Evolutionary conservation across 2,113 vertebrate genomes (phyloP).

Genomic region (Micronycteris hirsuta): DNA sequence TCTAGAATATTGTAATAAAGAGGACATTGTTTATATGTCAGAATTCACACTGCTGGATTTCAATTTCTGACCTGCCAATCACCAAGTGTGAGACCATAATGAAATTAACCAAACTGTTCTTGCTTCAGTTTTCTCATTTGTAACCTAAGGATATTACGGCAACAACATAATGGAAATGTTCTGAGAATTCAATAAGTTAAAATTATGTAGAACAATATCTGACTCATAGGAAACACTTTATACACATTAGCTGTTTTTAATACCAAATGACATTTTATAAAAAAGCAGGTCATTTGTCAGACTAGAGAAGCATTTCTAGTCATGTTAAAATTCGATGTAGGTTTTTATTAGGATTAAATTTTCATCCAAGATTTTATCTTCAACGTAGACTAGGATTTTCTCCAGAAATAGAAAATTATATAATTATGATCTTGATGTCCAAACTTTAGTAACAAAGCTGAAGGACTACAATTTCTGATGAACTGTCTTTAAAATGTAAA

Average conservation of each 20-base stretch:
- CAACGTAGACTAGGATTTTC: background rate
- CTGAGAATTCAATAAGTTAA: background rate
- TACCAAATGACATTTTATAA: background rate
- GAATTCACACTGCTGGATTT: background rate
- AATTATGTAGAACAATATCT: background rate
- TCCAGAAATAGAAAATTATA: background rate
- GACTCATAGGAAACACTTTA: background rate
- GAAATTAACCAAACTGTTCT: background rate
- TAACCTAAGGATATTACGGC: background rate
- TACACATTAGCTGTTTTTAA: background rate
- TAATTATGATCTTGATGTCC: background rate
- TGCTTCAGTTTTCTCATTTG: background rate
- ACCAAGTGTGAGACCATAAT: background rate
- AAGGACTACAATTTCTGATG: background rate
- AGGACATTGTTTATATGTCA: background rate
- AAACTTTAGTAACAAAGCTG: background rate
- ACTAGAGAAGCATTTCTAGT: conserved; percentile 16
- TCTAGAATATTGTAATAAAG: background rate
- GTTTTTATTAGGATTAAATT: background rate
- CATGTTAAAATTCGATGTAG: background rate
- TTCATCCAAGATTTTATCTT: conserved; percentile 26
- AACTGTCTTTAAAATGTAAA: background rate
- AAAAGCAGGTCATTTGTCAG: background rate
- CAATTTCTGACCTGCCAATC: background rate
- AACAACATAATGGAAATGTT: background rate